phyloP scores from a whole-genome alignment of 2,113 vertebrate species.

The Porphyrio hochstetteri region DNA sequence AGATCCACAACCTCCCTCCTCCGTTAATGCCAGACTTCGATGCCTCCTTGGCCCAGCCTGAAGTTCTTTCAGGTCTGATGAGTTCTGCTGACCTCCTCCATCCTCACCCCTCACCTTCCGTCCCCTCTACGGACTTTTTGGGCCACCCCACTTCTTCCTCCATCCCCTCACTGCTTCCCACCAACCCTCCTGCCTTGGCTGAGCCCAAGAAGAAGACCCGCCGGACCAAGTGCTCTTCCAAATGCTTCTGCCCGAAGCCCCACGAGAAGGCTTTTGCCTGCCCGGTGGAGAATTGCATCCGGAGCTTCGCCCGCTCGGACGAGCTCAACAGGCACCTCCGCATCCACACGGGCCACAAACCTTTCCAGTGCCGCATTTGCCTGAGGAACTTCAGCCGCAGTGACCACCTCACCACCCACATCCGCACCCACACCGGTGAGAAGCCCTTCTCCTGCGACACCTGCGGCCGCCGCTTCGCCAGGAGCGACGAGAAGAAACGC shows the following conservation, averaged over 20 bases:
- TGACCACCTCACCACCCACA: constrained; percentile 97
- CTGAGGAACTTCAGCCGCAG: constrained; percentile 96
- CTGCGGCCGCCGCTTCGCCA: constrained; percentile 93
- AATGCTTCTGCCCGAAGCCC: constrained; percentile 86
- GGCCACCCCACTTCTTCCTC: constrained; percentile 70
- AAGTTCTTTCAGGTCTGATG: constrained; percentile 11
- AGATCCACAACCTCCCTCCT: constrained; percentile 38
- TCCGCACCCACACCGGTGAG: constrained; percentile 96
- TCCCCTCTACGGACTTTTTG: constrained; percentile 78
- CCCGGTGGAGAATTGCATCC: constrained; percentile 92
- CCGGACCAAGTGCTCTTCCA: constrained; percentile 82
- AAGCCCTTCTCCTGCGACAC: constrained; percentile 97
- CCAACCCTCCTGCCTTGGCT: constrained; percentile 69
- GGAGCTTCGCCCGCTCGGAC: constrained; percentile 94
- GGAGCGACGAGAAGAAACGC: constrained; percentile 92
- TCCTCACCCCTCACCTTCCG: constrained; percentile 37
- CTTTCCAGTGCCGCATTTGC: constrained; percentile 98
- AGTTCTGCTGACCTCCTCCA: constrained; percentile 16
- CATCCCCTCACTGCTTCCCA: constrained; percentile 76
- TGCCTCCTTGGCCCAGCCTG: constrained; percentile 4
- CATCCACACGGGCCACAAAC: constrained; percentile 97
- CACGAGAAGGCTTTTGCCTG: constrained; percentile 96
- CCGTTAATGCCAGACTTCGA: constrained; percentile 25
- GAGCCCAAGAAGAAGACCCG: constrained; percentile 81
- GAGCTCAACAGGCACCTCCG: constrained; percentile 97